Conservation (phyloP, 2,113 vertebrate species). For the Anguilla japonica region DNA sequence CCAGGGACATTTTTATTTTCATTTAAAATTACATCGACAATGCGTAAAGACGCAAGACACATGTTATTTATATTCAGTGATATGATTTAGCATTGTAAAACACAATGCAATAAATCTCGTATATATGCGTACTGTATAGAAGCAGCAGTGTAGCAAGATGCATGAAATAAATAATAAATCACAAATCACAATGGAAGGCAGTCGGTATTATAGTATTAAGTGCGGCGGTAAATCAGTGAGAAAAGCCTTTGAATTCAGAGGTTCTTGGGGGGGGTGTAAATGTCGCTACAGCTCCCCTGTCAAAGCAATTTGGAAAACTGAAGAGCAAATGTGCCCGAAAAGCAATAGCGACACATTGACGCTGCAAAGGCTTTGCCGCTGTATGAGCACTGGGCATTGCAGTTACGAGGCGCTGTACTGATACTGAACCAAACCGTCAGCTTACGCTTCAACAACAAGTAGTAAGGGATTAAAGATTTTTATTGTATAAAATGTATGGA, state of each 20-base stretch:
- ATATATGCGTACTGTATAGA: neutral
- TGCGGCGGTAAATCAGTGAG: slow-evolving; percentile 30
- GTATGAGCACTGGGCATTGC: slow-evolving; percentile 45
- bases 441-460: slow-evolving; percentile 59
- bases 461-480: slow-evolving; percentile 43
- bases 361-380: slow-evolving; percentile 11
- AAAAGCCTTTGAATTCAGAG: slow-evolving; percentile 12
- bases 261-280: slow-evolving; percentile 13
- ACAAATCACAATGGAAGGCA: slow-evolving; percentile 17
- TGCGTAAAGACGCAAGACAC: neutral
- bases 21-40: neutral
- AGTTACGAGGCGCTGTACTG: slow-evolving; percentile 32
- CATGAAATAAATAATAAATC: slow-evolving; percentile 37
- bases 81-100: neutral
- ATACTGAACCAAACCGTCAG: slow-evolving; percentile 45
- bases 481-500: neutral
- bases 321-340: slow-evolving; percentile 5
- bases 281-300: slow-evolving; percentile 20
- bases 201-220: slow-evolving; percentile 31
- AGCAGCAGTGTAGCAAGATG: slow-evolving; percentile 16
- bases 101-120: neutral
- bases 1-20: neutral
- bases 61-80: neutral
- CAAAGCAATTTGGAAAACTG: slow-evolving; percentile 10
- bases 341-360: neutral